phyloP scores from a whole-genome alignment of 2,888 invertebrate species.

The Lissocephala sabroskyi region DNA sequence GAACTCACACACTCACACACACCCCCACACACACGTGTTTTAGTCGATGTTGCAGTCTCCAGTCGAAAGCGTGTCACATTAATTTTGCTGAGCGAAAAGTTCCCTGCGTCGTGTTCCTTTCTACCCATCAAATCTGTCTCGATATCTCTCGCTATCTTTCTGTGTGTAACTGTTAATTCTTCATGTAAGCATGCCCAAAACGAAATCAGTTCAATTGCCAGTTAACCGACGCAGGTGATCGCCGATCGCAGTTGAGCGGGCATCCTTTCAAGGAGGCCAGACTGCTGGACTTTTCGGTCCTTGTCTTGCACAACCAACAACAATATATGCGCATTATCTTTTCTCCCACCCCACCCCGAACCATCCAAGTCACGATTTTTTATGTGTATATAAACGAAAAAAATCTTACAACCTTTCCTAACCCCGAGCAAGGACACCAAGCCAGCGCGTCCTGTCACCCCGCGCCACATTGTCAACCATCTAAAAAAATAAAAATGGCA shows the following conservation, averaged over 20 bases:
- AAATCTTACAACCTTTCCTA: too few relatives aligned
- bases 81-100: constrained; percentile 73
- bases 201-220: too few relatives aligned
- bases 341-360: not conserved
- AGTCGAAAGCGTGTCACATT: constrained; percentile 72
- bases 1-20: constrained; percentile 6
- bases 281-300: constrained; percentile 73
- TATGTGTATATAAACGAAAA: constrained; percentile 5
- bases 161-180: constrained; percentile 8
- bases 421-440: too few relatives aligned
- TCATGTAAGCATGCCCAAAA: constrained; percentile 37
- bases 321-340: too few relatives aligned
- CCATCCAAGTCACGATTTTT: constrained; percentile 16
- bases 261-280: constrained; percentile 25
- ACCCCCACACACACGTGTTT: not conserved
- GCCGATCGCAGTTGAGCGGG: constrained; percentile 62
- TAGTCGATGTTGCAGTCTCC: constrained; percentile 32
- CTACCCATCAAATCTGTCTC: constrained; percentile 14
- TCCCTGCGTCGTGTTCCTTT: constrained; percentile 66
- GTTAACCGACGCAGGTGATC: constrained; percentile 65
- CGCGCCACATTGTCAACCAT: too few relatives aligned
- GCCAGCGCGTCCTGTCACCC: too few relatives aligned
- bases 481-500: not conserved
- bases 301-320: constrained; percentile 55
- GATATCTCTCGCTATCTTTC: too few relatives aligned